Conservation (phyloP, 1,140 invertebrate species). For the Apis dorsata region DNA sequence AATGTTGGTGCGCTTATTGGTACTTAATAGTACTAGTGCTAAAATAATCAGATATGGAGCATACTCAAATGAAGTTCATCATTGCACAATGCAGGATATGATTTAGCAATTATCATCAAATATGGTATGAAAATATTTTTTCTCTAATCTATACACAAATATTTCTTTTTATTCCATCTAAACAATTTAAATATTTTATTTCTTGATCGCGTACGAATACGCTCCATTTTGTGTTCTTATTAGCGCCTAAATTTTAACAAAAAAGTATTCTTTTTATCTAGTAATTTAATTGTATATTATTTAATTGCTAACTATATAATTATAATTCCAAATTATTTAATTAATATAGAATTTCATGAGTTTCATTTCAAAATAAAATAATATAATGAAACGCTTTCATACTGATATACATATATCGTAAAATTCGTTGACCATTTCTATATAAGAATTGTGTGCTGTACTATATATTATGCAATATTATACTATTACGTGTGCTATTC, state of each 20-base stretch:
- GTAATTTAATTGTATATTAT: slow-evolving; percentile 21
- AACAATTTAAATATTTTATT: slow-evolving; percentile 19
- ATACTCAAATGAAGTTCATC: slow-evolving; percentile 23
- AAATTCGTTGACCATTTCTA: slow-evolving; percentile 33
- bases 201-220: neutral
- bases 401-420: neutral
- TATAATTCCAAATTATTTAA: neutral
- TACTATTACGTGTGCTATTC: neutral
- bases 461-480: slow-evolving; percentile 34
- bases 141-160: neutral
- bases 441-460: slow-evolving; percentile 9
- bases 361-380: neutral
- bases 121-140: slow-evolving; percentile 30
- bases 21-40: slow-evolving; percentile 61
- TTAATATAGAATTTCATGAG: slow-evolving; percentile 2
- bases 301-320: slow-evolving; percentile 15
- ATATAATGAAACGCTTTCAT: slow-evolving; percentile 26
- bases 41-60: slow-evolving; percentile 41
- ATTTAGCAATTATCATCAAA: slow-evolving; percentile 13
- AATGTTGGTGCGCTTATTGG: slow-evolving; percentile 48
- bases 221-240: slow-evolving; percentile 16
- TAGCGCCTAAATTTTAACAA: slow-evolving; percentile 5
- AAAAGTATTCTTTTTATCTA: slow-evolving; percentile 28
- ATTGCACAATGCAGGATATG: slow-evolving; percentile 42
- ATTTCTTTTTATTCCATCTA: slow-evolving; percentile 12